These are phyloP conservation scores for Dunckerocampus dactyliophorus DNA, from an alignment of 2,113 vertebrate species.

Conservation along the genomic window DNA sequence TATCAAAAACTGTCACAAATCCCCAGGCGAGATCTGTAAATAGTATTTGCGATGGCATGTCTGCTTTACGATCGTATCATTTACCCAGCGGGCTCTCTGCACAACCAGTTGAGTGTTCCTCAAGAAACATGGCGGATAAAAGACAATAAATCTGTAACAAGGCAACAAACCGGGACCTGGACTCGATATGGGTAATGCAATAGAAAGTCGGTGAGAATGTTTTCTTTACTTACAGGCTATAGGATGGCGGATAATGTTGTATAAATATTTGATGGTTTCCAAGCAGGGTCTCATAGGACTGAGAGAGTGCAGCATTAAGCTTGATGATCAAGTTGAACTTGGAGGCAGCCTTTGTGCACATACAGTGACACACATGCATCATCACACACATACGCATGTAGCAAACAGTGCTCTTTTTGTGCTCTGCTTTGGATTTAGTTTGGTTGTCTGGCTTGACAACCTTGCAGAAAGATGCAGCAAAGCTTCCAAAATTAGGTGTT, in stretches of 20 bases:
- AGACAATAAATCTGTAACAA: constrained; percentile 32
- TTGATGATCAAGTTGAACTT: constrained; percentile 74
- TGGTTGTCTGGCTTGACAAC: constrained; percentile 75
- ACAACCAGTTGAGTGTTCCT: constrained; percentile 24
- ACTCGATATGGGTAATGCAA: constrained; percentile 38
- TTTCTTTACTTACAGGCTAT: constrained; percentile 56
- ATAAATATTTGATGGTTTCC: constrained; percentile 81
- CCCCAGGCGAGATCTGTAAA: constrained; percentile 33
- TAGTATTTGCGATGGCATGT: constrained; percentile 21
- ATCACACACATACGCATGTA: neutral
- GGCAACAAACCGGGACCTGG: constrained; percentile 13
- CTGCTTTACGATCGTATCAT: constrained; percentile 20
- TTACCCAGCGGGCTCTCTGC: constrained; percentile 22
- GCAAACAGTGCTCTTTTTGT: constrained; percentile 24
- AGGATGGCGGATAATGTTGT: constrained; percentile 69
- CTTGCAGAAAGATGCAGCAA: neutral
- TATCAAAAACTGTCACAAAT: constrained; percentile 42
- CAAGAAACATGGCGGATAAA: constrained; percentile 25
- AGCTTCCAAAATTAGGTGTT: neutral
- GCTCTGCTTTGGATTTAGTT: constrained; percentile 62
- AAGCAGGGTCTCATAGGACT: constrained; percentile 72
- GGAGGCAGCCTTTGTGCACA: constrained; percentile 27
- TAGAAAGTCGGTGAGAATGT: constrained; percentile 43
- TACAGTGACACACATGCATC: constrained; percentile 10
- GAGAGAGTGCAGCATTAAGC: constrained; percentile 80